Base-by-base conservation (phyloP, 2,113 vertebrate genomes). In the Axis porcinus region DNA sequence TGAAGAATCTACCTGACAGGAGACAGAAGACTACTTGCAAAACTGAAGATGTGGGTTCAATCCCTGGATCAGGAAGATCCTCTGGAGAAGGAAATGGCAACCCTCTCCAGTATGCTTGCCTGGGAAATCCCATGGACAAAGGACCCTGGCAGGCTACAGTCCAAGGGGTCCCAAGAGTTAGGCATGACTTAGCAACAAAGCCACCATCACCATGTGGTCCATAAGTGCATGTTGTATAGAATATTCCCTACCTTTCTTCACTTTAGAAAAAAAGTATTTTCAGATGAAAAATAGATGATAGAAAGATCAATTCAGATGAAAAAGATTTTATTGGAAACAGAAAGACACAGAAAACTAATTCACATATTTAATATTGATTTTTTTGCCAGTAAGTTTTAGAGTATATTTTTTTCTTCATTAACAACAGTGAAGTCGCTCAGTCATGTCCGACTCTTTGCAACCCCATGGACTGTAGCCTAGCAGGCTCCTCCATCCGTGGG, bases 161-260 rank as follows among this genome's bases (percentile, higher is more conserved):
- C 9, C 67, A 36, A 13, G 11, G 67, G 36, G 36, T 76, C 21
- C 11, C 23, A 76, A 25, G 70, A 40, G 23, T 76, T 43, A 14
- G 21, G 27, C 11, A 27, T 2, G 13, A 30, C 27, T 30, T n/a
- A 74, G 6, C 28, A 43, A 14, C 2, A 0, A 74, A 74, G 43
- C 6, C 11, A 43, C 36, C 11, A 27, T 74, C 70, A 74, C 21
- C 36, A 36, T 54, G 17, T 58, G 1, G 0, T 50, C 55, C 40
- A 50, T 54, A 86, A 91, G 17, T 79, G 3, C 3, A 62, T 16
- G 4, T 45, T 36, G 14, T 13, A 8, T 9, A 40, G 2, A 7
- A 50, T 55, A 40, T 57, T 47, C 64, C 4, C 13, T 43, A 64
- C 83, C 89, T 78, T 36, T 78, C 8, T 88, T 84, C 2, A 74